These are phyloP conservation scores for Cryptus armator DNA, from an alignment of 2,888 invertebrate genomes.

Conservation along the genomic window DNA sequence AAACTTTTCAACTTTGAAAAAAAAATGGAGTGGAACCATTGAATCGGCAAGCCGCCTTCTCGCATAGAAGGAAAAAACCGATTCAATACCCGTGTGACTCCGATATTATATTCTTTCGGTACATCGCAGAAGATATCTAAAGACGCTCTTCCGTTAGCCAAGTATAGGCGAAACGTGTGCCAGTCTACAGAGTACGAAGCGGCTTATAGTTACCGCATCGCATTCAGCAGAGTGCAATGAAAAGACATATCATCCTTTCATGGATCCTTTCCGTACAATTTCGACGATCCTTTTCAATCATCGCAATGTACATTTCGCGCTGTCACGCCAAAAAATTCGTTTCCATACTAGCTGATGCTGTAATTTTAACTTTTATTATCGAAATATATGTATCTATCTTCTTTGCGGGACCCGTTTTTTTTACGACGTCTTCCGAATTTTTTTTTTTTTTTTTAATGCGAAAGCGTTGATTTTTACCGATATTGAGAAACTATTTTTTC, in stretches of 20 bases:
- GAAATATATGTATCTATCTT: too few species aligned
- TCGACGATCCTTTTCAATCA: background rate
- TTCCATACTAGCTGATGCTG: background rate
- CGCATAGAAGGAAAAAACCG: background rate
- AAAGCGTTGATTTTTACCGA: too few species aligned
- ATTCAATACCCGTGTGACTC: background rate
- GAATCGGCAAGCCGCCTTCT: background rate
- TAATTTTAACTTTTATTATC: background rate
- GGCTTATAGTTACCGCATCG: background rate
- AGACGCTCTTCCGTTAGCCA: background rate
- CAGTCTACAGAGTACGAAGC: conserved; percentile 2
- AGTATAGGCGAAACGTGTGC: background rate
- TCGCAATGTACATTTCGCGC: background rate
- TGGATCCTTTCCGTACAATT: background rate
- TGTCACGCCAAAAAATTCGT: background rate
- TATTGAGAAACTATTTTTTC: too few species aligned
- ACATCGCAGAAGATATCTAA: background rate
- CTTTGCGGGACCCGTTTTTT: too few species aligned
- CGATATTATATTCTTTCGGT: conserved; percentile 8
- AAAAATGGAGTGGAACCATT: background rate
- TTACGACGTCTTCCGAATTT: too few species aligned
- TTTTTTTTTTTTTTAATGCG: too few species aligned
- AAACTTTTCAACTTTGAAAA: background rate
- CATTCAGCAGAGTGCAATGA: conserved; percentile 4
- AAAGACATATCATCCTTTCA: conserved; percentile 5